Conservation (phyloP, 1,140 invertebrate species). For the Meloidogyne floridensis region DNA sequence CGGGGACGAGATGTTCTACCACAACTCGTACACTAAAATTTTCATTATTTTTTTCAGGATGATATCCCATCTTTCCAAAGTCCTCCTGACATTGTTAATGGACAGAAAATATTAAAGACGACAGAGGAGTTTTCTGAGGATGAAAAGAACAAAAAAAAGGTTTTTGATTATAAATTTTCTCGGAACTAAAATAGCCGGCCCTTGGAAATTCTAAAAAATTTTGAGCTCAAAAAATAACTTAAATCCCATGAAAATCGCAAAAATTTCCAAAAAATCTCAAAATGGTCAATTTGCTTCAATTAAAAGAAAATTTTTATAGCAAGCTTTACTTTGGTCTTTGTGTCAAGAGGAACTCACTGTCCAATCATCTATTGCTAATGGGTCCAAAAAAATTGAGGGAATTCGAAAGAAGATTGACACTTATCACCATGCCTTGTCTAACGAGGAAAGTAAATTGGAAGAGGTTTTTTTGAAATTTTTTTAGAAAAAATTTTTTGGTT, state of each 20-base stretch:
- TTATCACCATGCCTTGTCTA: background rate
- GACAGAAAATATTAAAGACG: background rate
- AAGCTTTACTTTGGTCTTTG: constrained; percentile 20
- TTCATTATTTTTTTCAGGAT: constrained; percentile 9
- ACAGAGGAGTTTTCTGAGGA: background rate
- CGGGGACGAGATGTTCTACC: too few relatives aligned
- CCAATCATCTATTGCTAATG: constrained; percentile 11
- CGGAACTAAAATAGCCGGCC: too few relatives aligned
- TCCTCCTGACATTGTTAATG: background rate
- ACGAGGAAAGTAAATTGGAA: background rate
- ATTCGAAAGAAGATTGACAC: constrained; percentile 19
- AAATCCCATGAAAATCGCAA: too few relatives aligned
- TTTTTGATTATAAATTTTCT: background rate
- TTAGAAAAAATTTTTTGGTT: background rate
- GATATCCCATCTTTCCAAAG: constrained; percentile 25
- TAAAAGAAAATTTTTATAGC: constrained; percentile 7
- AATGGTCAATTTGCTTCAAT: too few relatives aligned
- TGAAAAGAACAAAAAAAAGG: constrained; percentile 27
- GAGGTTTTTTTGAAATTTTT: background rate
- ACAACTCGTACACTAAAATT: too few relatives aligned
- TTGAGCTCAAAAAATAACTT: background rate
- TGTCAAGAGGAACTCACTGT: constrained; percentile 27
- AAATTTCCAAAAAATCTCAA: too few relatives aligned
- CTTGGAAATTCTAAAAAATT: background rate
- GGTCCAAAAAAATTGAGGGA: background rate